Conservation (phyloP, 2,888 invertebrate species). For the Nematopogon swammerdamellus region DNA sequence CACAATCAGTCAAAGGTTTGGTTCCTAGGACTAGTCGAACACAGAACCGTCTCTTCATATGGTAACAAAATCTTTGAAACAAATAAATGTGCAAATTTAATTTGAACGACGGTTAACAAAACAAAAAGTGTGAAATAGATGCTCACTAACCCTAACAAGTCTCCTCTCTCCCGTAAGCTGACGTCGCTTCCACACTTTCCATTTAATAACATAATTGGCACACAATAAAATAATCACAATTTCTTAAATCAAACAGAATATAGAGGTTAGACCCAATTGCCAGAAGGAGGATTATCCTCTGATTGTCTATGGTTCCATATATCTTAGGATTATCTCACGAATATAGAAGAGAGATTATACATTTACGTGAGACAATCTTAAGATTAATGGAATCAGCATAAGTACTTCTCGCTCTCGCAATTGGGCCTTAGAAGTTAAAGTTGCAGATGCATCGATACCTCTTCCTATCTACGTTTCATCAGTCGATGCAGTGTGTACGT, state of each 20-base stretch:
- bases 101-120: slow-evolving; percentile 13
- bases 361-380: too few species aligned
- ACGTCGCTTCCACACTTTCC: slow-evolving; percentile 42
- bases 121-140: slow-evolving; percentile 17
- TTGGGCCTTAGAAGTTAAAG: too few species aligned
- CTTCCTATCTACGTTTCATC: too few species aligned
- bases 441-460: too few species aligned
- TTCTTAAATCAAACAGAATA: slow-evolving; percentile 30
- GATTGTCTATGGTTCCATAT: too few species aligned
- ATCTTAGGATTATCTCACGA: too few species aligned
- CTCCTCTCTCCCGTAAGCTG: slow-evolving; percentile 36
- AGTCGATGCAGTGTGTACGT: too few species aligned
- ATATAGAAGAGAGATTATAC: too few species aligned
- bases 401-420: too few species aligned
- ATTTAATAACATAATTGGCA: slow-evolving; percentile 52
- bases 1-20: slow-evolving; percentile 20
- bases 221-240: slow-evolving; percentile 50
- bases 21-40: slow-evolving; percentile 49
- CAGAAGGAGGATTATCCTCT: too few species aligned
- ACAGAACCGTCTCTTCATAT: slow-evolving; percentile 24
- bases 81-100: slow-evolving; percentile 28
- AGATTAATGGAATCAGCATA: too few species aligned
- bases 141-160: slow-evolving; percentile 15
- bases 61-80: slow-evolving; percentile 32
- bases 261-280: slow-evolving; percentile 27